phyloP scores from a whole-genome alignment of 2,113 vertebrate species.

The Cyanistes caeruleus region DNA sequence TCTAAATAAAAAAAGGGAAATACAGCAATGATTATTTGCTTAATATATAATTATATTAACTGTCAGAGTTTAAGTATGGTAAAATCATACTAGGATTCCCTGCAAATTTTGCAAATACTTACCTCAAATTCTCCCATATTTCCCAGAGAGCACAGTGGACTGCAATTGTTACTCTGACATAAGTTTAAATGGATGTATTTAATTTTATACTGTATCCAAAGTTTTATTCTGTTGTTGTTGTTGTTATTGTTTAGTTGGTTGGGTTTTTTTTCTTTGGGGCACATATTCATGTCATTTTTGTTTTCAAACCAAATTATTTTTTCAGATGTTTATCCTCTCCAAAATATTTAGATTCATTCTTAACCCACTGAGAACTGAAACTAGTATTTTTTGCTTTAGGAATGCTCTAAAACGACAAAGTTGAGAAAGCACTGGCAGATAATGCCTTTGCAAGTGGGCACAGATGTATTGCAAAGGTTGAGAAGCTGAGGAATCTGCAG shows the following conservation, averaged over 20 bases:
- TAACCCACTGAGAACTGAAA: not conserved
- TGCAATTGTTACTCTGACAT: not conserved
- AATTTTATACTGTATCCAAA: not conserved
- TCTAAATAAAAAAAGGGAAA: not conserved
- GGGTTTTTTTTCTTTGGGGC: accelerated
- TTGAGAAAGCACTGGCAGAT: not conserved
- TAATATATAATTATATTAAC: not conserved
- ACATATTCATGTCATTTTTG: not conserved
- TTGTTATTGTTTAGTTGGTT: not conserved
- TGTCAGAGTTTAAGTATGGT: not conserved
- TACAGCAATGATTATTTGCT: not conserved
- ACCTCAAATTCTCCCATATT: not conserved
- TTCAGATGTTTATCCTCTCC: not conserved
- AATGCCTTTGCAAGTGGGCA: not conserved
- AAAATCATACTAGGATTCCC: not conserved
- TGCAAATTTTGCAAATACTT: not conserved
- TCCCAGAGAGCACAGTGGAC: not conserved
- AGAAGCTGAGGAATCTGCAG: not conserved
- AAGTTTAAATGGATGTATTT: not conserved
- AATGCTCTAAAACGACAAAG: not conserved
- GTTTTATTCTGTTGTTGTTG: not conserved
- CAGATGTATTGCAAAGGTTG: not conserved
- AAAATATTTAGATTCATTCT: not conserved
- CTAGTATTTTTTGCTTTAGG: not conserved
- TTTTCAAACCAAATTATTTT: not conserved